Conservation (phyloP, 2,797 vertebrate species). For the Borostomias antarcticus region DNA sequence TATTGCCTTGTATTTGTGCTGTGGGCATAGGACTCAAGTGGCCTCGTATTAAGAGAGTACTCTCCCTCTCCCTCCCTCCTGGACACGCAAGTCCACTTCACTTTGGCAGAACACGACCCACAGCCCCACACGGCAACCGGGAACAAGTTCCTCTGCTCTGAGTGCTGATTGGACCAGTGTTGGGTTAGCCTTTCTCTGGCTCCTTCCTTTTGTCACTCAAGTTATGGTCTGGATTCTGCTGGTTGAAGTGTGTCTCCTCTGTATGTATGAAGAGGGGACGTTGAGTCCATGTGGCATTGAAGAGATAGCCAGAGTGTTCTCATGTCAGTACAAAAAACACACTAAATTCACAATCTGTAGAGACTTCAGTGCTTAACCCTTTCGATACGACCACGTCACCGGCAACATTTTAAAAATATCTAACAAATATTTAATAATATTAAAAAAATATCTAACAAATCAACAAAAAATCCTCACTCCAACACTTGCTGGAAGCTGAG, state of each 20-base stretch:
- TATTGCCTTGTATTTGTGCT: background rate
- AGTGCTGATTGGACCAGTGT: constrained; percentile 51
- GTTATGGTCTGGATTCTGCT: background rate
- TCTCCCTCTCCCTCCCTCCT: constrained; percentile 21
- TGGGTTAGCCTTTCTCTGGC: constrained; percentile 30
- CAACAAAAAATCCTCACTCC: too few species aligned
- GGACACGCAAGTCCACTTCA: constrained; percentile 36
- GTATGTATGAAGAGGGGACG: background rate
- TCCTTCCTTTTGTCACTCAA: background rate
- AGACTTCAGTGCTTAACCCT: background rate
- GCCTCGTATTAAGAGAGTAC: background rate
- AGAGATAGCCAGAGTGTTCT: background rate
- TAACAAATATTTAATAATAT: too few species aligned
- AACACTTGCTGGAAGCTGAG: too few species aligned
- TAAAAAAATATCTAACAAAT: too few species aligned
- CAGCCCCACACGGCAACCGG: constrained; percentile 38
- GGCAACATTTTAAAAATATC: too few species aligned
- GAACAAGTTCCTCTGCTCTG: constrained; percentile 34
- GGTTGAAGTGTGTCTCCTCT: background rate
- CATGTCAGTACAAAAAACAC: background rate
- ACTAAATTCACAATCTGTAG: background rate
- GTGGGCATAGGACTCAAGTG: background rate
- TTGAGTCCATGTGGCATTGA: background rate
- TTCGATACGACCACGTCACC: too few species aligned
- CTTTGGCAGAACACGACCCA: constrained; percentile 35